Percentiles rank a stretch among this genome's conserved stretches.
These are phyloP conservation scores for Avahi laniger DNA, from an alignment of 2,797 vertebrate genomes.

Conservation along the genomic window DNA sequence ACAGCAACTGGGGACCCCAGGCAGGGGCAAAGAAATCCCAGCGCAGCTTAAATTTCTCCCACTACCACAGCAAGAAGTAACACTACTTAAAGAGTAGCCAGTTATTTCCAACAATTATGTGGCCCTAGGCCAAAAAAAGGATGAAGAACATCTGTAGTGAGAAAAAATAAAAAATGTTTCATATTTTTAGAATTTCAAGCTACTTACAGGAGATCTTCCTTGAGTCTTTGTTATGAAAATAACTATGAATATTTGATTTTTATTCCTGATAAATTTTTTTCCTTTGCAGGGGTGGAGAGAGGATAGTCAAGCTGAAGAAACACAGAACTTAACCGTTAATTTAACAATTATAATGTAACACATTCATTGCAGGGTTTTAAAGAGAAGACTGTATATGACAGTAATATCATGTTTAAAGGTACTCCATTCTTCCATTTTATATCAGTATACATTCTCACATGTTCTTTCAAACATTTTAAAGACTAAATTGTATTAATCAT, in stretches of 20 bases:
- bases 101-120: slow-evolving; percentile 39
- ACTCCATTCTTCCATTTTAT: not conserved
- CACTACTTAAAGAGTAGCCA: slow-evolving; percentile 45
- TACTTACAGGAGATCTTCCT: slow-evolving; percentile 3
- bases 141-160: slow-evolving; percentile 30
- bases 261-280: not conserved
- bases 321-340: not conserved
- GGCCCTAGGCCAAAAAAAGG: not conserved
- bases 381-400: not conserved
- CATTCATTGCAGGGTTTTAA: not conserved
- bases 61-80: slow-evolving; percentile 42
- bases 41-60: slow-evolving; percentile 62
- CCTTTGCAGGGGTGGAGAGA: not conserved
- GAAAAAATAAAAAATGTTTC: slow-evolving; percentile 23
- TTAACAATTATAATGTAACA: not conserved
- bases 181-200: slow-evolving; percentile 45
- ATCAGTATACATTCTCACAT: not conserved
- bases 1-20: slow-evolving; percentile 34
- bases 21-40: slow-evolving; percentile 37
- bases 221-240: slow-evolving; percentile 15
- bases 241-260: slow-evolving; percentile 25
- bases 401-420: not conserved
- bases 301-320: slow-evolving; percentile 51
- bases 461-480: slow-evolving; percentile 18
- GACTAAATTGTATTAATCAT: not conserved